phyloP scores from a whole-genome alignment of 1,140 invertebrate species.

The Cydia pomonella region DNA sequence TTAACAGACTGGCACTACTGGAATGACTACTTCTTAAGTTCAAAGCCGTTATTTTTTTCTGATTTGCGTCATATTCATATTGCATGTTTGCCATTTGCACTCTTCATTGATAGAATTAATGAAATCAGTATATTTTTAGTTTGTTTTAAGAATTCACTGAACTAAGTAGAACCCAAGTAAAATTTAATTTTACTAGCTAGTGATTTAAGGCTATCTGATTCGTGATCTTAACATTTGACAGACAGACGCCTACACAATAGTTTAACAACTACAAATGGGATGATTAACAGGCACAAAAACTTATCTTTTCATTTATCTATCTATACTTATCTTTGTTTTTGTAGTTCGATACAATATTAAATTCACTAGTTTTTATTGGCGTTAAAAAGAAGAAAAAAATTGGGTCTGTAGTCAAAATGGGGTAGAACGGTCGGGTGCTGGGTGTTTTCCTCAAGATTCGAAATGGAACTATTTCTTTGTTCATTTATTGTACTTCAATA shows the following conservation, averaged over 20 bases:
- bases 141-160: not conserved
- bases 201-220: constrained; percentile 3
- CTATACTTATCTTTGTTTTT: constrained; percentile 15
- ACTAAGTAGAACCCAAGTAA: not conserved
- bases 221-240: not conserved
- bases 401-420: too few species aligned
- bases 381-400: not conserved
- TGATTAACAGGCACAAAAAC: constrained; percentile 14
- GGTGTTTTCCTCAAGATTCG: too few species aligned
- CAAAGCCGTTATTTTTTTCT: too few species aligned
- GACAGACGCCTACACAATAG: constrained; percentile 18
- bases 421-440: too few species aligned
- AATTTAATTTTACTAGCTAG: not conserved
- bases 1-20: too few species aligned
- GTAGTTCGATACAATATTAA: not conserved
- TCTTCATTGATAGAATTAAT: too few species aligned
- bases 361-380: not conserved
- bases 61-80: too few species aligned
- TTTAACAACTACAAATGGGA: constrained; percentile 24
- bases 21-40: too few species aligned
- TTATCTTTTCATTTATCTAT: constrained; percentile 20
- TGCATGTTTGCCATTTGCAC: too few species aligned
- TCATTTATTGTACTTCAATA: too few species aligned
- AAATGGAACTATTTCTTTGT: too few species aligned
- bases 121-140: not conserved